Base-by-base conservation (phyloP, 2,888 invertebrate genomes). In the Mythimna lalbum region DNA sequence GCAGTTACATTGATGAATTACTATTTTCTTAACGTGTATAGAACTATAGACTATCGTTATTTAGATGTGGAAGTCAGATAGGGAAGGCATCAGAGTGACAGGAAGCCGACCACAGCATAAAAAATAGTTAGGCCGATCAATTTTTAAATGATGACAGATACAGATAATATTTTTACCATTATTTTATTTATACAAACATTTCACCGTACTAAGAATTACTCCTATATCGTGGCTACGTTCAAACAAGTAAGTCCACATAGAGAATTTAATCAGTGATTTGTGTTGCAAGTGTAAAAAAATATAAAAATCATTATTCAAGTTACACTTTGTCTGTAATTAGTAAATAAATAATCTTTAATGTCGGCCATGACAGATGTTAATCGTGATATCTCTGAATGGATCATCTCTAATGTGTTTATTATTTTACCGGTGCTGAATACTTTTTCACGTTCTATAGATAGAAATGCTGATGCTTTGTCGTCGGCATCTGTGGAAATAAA, bases 391-490 rank as follows among this genome's bases (percentile, higher is more conserved):
- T 91, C 88, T 0, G 86, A 68, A 1, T 90, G 88, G 69, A 93
- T 90, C 19, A 83, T 85, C 56, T 88, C 84, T 67, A 92, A 72
- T 0, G 89, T 89, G 9, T 87, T 85, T n/a, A 81, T 70, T 2
- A 90, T 86, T 64, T 78, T 86, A 68, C 83, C 89, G 0, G 88
- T 84, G 27, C 84, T 85, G 61, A 90, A 88, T 47, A 92, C 61
- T 73, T 91, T 92, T 68, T 89, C 86, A 67, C 85, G 88, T 64
- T 93, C 93, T 33, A 93, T 62, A 0, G 86, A 85, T 7, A 93
- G 74, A 72, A 93, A 92, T 53, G 86, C 84, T 14, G 84, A 70
- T 1, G 90, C 87, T 31, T 89, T 89, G 31, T 89, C 89, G 0
- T 90, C 89, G 19, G 74, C 72, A 76, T 91, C 93, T 92, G 83